Base-by-base conservation (phyloP, 2,797 vertebrate species). In the Hipposideros larvatus region DNA sequence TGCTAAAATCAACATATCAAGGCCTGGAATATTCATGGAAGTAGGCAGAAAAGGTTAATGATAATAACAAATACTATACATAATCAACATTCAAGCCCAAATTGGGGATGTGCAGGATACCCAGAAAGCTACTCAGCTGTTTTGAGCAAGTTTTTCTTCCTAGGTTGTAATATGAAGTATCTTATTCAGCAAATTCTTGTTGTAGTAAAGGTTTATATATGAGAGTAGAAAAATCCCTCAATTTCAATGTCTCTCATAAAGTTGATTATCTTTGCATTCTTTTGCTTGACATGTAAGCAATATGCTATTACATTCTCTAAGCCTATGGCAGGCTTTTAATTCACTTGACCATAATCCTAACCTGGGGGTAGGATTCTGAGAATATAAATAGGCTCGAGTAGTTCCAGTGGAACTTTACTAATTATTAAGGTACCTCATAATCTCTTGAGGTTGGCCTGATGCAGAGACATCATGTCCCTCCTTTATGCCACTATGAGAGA, bases 401-500 rank as follows among this genome's bases (percentile, higher is more conserved):
- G 95, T 96, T 96, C 85, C 70, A 95, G 74, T 89, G 90, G 95
- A 97, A 96, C 90, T 95, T 97, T 88, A 94, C 55, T 91, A 91
- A 95, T 92, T 85, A 96, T 95, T 96, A 97, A 97, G 97, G 94
- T 96, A 96, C 92, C 80, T 96, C 77, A 96, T 90, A 90, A 90
- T 37, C 82, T 91, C 91, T 87, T 91, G 92, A 97, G 87, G 85
- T 88, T 93, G 48, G 82, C 84, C 87, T 94, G 66, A 83, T 83
- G 46, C 65, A 94, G 79, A 91, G 82, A 91, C 96, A 93, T 46
- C 57, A 59, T 71, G 91, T 82, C 90, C 55, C 66, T 94, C 78
- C 41, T 95, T 94, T 96, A 87, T 90, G 87, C 80, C 70, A 96
- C 85, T 87, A 91, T 18, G 59, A 92, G 77, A 93, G 63, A 73